Percentiles rank a stretch among this genome's conserved stretches.
Evolutionary conservation across 64 coral and sea anemone species (phyloP).

Genomic region (Dendrophyllia cribrosa): DNA sequence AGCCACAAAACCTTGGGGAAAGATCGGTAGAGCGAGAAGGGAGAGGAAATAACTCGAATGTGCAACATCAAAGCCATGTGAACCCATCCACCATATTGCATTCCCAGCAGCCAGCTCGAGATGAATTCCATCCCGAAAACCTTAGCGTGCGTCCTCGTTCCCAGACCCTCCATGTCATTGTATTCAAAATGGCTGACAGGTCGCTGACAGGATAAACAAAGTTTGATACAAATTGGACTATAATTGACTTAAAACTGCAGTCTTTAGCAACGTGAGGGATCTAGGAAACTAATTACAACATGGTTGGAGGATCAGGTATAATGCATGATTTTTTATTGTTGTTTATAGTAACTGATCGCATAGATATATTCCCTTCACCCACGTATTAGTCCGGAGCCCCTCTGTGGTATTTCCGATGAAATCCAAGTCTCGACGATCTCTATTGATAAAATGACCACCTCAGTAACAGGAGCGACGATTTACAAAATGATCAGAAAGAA

Average conservation of each 20-base stretch:
- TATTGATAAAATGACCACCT: too few relatives aligned
- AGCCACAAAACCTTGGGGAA: background rate
- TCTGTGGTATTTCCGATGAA: too few relatives aligned
- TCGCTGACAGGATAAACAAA: background rate
- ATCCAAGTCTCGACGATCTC: too few relatives aligned
- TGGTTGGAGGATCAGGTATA: conserved; percentile 48
- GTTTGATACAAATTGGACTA: background rate
- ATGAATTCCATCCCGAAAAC: background rate
- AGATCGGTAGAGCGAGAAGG: background rate
- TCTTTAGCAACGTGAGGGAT: background rate
- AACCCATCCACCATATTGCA: background rate
- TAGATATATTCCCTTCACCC: too few relatives aligned
- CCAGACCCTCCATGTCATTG: background rate
- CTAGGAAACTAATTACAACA: background rate
- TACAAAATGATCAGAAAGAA: too few relatives aligned
- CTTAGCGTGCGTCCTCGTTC: background rate
- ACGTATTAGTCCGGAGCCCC: too few relatives aligned
- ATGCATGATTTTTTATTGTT: background rate
- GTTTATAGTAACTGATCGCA: background rate
- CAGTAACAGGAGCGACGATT: too few relatives aligned
- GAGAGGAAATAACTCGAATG: background rate
- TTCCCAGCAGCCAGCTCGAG: background rate
- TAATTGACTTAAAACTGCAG: background rate
- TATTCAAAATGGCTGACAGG: background rate
- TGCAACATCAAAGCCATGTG: background rate